Evolutionary conservation across 2,888 invertebrate genomes (phyloP), one percentile per base, ranked within the genome.

Genomic region (Clepsis dumicolana): DNA sequence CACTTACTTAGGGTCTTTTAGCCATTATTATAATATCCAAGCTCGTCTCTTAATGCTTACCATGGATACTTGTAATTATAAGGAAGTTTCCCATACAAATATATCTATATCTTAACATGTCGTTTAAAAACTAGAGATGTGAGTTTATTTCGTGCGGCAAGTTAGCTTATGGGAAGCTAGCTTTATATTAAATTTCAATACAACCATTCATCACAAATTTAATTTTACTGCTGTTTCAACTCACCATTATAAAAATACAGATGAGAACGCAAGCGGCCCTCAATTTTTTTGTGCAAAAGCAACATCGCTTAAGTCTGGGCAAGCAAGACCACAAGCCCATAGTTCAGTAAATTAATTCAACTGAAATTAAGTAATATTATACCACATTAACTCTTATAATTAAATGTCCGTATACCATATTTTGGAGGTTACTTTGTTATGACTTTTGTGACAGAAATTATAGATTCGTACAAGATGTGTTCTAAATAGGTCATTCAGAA

Each of bases 251-350:
- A 4, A 35, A 35, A 24, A 79, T 60, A 50, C 71, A 72, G 16
- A 80, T 73, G 25, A 74, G 65, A 56, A 74, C 64, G 52, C 72
- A 72, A 32, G 85, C 84, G 16, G 77, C 66, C 74, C 77, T 82
- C 32, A 85, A 72, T 35, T 82, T 81, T 66, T 73, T 77, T 1
- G 79, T 81, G 64, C 83, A 85, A 56, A 71, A 79, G 72, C 87
- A 86, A 72, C 82, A 87, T 64, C 80, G 74, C 2, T 78, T 35
- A 0, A 81, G 68, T 72, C 69, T 78, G 3, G 86, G 86, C 16
- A 84, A 48, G 27, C 65, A 80, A 35, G 81, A 77, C 50, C 44
- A 44, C 18, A 18, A 1, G 16, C 18, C 44, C 44, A 44, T 44
- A 44, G 44, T 44, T 16, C n/a, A 38, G 18, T 44, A 16, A 38